These are phyloP conservation scores for Bellardia bayeri DNA, from an alignment of 2,888 invertebrate genomes.

Conservation along the genomic window DNA sequence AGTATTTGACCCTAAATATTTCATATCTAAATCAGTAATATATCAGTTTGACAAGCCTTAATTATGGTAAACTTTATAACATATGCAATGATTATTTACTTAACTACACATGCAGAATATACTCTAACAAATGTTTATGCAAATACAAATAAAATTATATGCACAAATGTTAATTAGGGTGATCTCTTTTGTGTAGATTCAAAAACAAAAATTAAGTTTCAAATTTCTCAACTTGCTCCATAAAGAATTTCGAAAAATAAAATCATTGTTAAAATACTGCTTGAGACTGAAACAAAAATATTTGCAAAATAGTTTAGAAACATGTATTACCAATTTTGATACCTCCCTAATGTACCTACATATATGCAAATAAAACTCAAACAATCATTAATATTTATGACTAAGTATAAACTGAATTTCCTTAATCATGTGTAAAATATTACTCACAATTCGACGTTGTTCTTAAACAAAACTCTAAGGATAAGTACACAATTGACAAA, in stretches of 20 bases:
- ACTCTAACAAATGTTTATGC: not conserved
- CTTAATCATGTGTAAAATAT: conserved; percentile 20
- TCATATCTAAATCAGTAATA: not conserved
- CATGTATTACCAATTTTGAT: too few relatives aligned
- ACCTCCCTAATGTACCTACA: not conserved
- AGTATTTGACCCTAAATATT: not conserved
- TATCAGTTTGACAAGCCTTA: conserved; percentile 3
- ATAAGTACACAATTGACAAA: not conserved
- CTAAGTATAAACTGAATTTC: not conserved
- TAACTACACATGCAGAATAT: not conserved
- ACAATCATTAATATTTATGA: not conserved
- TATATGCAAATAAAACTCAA: conserved; percentile 1
- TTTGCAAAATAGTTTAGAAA: too few relatives aligned
- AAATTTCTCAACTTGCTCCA: too few relatives aligned
- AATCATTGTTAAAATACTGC: too few relatives aligned
- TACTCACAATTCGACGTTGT: not conserved
- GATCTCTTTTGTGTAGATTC: too few relatives aligned
- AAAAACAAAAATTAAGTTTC: too few relatives aligned
- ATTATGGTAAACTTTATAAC: conserved; percentile 13
- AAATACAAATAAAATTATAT: not conserved
- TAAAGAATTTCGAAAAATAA: too few relatives aligned
- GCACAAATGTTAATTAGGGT: not conserved
- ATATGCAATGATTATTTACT: conserved; percentile 1
- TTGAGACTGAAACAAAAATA: too few relatives aligned
- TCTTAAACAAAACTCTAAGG: not conserved